Evolutionary conservation across 2,797 vertebrate species (phyloP).

Genomic region (Propithecus perrieri): DNA sequence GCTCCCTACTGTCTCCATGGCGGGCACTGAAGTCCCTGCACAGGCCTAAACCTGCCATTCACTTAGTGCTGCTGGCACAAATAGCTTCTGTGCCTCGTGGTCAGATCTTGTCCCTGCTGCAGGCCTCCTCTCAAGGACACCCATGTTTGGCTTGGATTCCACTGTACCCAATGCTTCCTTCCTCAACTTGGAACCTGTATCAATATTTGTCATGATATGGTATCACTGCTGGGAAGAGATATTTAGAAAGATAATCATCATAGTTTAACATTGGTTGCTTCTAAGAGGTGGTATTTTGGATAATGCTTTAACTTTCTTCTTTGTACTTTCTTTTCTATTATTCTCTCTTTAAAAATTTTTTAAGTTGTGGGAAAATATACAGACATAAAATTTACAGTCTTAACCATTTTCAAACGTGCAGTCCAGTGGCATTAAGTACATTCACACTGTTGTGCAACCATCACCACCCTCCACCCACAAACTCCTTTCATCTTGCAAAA

Average conservation of each 20-base stretch:
- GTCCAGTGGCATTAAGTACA: neutral
- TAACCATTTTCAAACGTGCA: neutral
- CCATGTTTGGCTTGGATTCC: neutral
- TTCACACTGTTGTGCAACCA: neutral
- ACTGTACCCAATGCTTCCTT: neutral
- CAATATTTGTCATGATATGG: neutral
- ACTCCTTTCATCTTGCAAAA: neutral
- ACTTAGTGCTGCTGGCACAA: neutral
- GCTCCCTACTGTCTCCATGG: neutral
- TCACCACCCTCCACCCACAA: neutral
- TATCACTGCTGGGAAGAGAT: neutral
- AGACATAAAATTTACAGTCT: neutral
- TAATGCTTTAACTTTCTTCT: neutral
- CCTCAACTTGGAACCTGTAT: neutral
- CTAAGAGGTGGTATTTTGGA: neutral
- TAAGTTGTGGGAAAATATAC: neutral
- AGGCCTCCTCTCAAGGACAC: neutral
- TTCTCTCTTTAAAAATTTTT: neutral
- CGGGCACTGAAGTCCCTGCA: neutral
- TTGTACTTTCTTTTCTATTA: neutral
- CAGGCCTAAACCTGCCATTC: neutral
- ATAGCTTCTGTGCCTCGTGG: neutral
- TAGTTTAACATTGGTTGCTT: neutral
- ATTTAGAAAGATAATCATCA: neutral
- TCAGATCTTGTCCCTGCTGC: neutral